A percentile compares a stretch with the other conserved stretches of the same genome.
Evolutionary conservation across 2,797 vertebrate species (phyloP).

Genomic region (Staurois parvus): DNA sequence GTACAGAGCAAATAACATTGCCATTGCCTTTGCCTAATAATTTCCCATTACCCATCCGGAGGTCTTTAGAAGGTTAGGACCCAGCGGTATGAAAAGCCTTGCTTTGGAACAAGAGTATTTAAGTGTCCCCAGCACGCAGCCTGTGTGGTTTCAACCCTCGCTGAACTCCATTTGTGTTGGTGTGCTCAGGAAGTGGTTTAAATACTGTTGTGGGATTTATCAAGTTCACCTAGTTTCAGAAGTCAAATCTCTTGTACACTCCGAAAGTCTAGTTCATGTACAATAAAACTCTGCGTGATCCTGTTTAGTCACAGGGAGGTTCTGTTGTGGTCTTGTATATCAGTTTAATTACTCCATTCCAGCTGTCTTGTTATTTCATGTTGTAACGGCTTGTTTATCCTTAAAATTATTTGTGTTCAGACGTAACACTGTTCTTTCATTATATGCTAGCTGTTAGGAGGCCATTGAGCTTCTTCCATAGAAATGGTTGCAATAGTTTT

Average conservation of each 20-base stretch:
- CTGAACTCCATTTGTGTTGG: background rate
- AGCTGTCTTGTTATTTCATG: constrained; percentile 4
- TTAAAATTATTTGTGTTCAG: too few relatives aligned
- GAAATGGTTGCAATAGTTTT: too few relatives aligned
- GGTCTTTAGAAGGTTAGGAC: background rate
- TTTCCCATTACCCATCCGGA: background rate
- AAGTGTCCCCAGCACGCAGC: background rate
- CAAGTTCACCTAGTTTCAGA: background rate
- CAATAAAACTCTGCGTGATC: constrained; percentile 19
- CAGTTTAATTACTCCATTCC: constrained; percentile 8
- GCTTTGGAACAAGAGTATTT: background rate
- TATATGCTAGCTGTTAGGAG: too few relatives aligned
- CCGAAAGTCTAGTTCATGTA: background rate
- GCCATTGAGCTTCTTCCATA: too few relatives aligned
- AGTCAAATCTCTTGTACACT: background rate
- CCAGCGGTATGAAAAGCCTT: background rate
- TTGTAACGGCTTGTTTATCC: too few relatives aligned
- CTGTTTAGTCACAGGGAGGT: background rate
- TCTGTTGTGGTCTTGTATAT: constrained; percentile 14
- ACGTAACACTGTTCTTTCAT: too few relatives aligned
- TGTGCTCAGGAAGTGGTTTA: constrained; percentile 22
- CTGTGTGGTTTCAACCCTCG: constrained; percentile 32
- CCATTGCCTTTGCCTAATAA: background rate
- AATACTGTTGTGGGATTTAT: constrained; percentile 27
- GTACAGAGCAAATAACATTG: too few relatives aligned